Percentiles rank a stretch among this genome's conserved stretches.
phyloP scores from a whole-genome alignment of 2,797 vertebrate genomes.

The Tolypeutes matacus region DNA sequence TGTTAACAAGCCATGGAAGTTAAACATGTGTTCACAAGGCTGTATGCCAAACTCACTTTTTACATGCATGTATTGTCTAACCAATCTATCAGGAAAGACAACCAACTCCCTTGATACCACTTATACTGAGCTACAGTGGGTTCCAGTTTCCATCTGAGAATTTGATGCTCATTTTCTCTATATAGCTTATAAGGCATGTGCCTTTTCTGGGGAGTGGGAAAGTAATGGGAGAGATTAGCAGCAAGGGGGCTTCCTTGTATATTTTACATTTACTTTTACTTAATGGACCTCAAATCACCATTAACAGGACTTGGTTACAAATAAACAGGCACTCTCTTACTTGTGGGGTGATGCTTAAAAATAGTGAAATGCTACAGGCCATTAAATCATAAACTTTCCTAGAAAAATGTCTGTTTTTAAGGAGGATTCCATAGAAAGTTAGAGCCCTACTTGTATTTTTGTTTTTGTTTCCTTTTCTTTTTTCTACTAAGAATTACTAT shows the following conservation, averaged over 20 bases:
- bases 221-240: not conserved
- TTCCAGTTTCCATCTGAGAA: not conserved
- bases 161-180: not conserved
- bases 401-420: not conserved
- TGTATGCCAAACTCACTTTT: not conserved
- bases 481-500: not conserved
- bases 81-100: not conserved
- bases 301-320: not conserved
- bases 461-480: not conserved
- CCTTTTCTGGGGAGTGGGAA: not conserved
- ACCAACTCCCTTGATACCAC: not conserved
- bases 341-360: not conserved
- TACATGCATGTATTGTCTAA: not conserved
- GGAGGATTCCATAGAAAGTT: slow-evolving; percentile 33
- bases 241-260: not conserved
- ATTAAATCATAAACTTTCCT: slow-evolving; percentile 24
- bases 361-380: not conserved
- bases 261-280: not conserved
- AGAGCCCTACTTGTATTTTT: not conserved
- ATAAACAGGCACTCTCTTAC: not conserved
- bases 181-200: not conserved
- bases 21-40: slow-evolving; percentile 20
- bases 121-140: not conserved
- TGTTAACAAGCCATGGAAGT: not conserved
- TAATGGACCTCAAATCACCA: not conserved